A percentile compares a stretch with the other conserved stretches of the same genome.
phyloP scores from a whole-genome alignment of 2,113 vertebrate species.

The Spilogale gracilis region DNA sequence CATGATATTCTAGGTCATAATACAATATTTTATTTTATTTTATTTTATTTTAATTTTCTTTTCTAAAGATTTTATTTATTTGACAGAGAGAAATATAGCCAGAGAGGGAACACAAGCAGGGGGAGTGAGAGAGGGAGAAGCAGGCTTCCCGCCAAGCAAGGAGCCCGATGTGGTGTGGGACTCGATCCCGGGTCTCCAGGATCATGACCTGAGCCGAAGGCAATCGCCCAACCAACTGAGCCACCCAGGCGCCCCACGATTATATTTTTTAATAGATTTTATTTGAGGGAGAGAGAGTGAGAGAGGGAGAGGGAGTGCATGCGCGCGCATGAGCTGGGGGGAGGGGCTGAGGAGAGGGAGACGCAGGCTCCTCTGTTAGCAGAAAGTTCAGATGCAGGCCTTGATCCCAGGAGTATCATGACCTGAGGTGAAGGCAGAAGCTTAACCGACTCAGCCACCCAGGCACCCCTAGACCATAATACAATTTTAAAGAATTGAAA shows the following conservation, averaged over 20 bases:
- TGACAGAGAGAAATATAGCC: neutral
- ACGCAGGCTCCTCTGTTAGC: neutral
- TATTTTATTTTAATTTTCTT: neutral
- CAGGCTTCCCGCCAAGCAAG: neutral
- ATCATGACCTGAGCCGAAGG: no score
- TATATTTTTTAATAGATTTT: neutral
- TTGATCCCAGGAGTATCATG: neutral
- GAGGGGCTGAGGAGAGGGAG: neutral
- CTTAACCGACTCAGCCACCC: neutral
- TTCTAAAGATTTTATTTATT: neutral
- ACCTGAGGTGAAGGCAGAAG: neutral
- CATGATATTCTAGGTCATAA: neutral
- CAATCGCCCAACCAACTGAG: no score
- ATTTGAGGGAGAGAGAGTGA: neutral
- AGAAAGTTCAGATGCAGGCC: neutral
- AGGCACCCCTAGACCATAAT: neutral
- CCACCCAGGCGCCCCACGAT: neutral
- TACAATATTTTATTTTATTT: neutral
- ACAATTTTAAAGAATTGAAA: neutral
- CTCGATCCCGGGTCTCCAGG: no score
- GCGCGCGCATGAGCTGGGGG: neutral
- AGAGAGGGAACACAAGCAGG: neutral
- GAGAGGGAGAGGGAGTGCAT: neutral
- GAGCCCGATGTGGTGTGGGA: no score
- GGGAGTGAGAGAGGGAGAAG: neutral